Base-by-base conservation (phyloP, 92 coral and sea anemone genomes). In the Zoanthus sociatus region DNA sequence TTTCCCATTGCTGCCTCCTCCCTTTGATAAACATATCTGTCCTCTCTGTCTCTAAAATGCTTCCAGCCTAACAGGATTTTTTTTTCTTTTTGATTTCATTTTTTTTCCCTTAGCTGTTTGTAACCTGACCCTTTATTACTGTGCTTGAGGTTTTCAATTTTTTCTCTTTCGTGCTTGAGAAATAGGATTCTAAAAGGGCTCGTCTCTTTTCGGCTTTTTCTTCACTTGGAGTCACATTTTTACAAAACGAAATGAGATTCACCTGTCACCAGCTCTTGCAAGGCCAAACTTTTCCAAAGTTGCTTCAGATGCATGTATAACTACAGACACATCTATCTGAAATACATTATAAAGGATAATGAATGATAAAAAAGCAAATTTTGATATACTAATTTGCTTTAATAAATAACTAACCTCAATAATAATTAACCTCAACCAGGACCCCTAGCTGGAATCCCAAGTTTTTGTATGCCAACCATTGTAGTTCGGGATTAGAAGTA, bases 301-400 rank as follows among this genome's bases (percentile, higher is more conserved):
- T 46, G 77, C 79, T 72, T 90, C 90, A 60, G 83, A 61, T 18
- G 88, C 90, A 71, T 71, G 73, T 81, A 71, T 50, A 33, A 91
- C 88, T 46, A 87, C 91, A 73, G 73, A 44, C 54, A 58, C 77
- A 91, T 91, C 93, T 89, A 91, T 90, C 90, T 90, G 37, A 82
- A 82, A 87, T 30, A 87, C 50, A 79, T 21, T 71, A 15, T 71
- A 30, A 32, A 71, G 47, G 76, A 71, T 71, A 26, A 71, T 71
- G 44, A 20, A 71, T 44, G 44, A 30, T 7, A 71, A 47, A 17
- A 71, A 71, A 26, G 26, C 26, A 26, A 26, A 26, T 50, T 50
- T 50, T 50, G 55, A 50, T 50, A 50, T 3, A 50, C 55, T 50
- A 7, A 50, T 50, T 50, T 50, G 55, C 55, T 9, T 50, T 50